Evolutionary conservation across 2,888 invertebrate species (phyloP), one percentile per base, ranked within the genome.

Genomic region (Formica aserva): DNA sequence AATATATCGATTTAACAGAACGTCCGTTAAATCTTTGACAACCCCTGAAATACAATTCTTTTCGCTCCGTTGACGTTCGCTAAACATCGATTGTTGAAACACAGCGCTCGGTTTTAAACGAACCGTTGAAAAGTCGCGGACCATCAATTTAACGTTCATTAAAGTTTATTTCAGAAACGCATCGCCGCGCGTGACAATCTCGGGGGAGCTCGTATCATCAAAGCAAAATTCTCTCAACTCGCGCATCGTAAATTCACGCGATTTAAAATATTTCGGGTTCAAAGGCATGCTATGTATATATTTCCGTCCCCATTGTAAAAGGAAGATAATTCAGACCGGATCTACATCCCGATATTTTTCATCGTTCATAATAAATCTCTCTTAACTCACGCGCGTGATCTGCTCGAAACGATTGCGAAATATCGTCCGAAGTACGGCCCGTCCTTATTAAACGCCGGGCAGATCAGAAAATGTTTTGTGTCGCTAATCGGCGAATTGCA

Each of bases 21-120:
- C 8, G 60, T 60, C 60, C 60, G 26, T 78, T 71, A 60, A 78
- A 78, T 71, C 72, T 78, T 60, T 60, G 71, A 78, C 78, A 78
- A 78, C 3, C 71, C 41, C 45, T 78, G 71, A 71, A 78, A 78
- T 55, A 26, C 78, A 71, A 78, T 71, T 78, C 71, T 78, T 62
- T 71, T 38, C 52, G 60, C 38, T 71, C 18, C 60, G 71, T 45
- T 45, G 32, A 60, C 57, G 11, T 35, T 32, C 22, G 52, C 67
- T 11, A 41, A 60, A 60, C 26, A 18, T 22, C 26, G 60, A 60
- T 41, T 78, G 60, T 69, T 60, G 18, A 71, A 78, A 45, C 32
- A 67, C n/a, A n/a, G 67, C 66, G 41, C 29, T 41, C 32, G 29
- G 32, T 45, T 71, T 78, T 38, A 29, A 65, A 38, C 32, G 32